Evolutionary conservation across 2,888 invertebrate species (phyloP).

Genomic region (Tenthredo livida): DNA sequence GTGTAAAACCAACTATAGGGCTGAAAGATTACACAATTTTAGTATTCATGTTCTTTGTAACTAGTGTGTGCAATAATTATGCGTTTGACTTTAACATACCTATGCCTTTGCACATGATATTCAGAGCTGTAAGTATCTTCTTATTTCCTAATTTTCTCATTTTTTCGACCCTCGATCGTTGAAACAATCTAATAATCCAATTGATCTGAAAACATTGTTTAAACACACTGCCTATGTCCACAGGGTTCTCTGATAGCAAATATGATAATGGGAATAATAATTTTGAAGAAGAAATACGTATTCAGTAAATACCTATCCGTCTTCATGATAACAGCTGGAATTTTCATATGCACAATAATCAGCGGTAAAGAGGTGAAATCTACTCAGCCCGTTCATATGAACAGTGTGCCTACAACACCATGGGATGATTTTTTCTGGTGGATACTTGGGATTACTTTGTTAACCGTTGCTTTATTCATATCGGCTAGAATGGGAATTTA

Average conservation of each 20-base stretch:
- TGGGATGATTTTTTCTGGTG: constrained; percentile 83
- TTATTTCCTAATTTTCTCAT: background rate
- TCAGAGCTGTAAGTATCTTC: constrained; percentile 88
- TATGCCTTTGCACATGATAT: constrained; percentile 99
- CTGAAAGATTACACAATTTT: constrained; percentile 90
- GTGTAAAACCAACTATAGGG: constrained; percentile 86
- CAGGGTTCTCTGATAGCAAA: constrained; percentile 97
- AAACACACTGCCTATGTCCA: background rate
- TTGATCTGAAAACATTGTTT: background rate
- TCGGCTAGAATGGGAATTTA: constrained; percentile 98
- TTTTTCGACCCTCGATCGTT: background rate
- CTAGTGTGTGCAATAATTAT: constrained; percentile 96
- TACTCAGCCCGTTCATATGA: constrained; percentile 71
- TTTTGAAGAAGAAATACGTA: constrained; percentile 91
- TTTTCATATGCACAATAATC: constrained; percentile 93
- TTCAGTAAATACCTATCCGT: constrained; percentile 94
- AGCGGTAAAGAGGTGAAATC: constrained; percentile 87
- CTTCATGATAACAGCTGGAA: constrained; percentile 95
- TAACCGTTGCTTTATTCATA: constrained; percentile 93
- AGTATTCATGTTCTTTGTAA: constrained; percentile 94
- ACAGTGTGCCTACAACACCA: constrained; percentile 74
- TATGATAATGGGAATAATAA: constrained; percentile 95
- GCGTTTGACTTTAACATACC: constrained; percentile 98
- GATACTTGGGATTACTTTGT: constrained; percentile 87
- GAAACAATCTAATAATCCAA: background rate